Base-by-base conservation (phyloP, 2,797 vertebrate genomes). In the Tadarida brasiliensis region DNA sequence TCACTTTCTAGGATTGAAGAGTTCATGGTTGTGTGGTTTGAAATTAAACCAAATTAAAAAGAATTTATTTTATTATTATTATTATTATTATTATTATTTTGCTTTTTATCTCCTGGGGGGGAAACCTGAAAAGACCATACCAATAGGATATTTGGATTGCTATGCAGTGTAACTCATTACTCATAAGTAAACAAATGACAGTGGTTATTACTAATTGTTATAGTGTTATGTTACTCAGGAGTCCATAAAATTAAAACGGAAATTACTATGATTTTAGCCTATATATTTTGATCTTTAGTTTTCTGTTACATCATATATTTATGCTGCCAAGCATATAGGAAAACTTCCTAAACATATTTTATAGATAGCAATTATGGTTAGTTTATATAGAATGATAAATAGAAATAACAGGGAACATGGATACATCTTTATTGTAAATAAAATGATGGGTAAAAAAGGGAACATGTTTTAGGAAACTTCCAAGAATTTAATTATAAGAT, bases 21-120 rank as follows among this genome's bases (percentile, higher is more conserved):
- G 49, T 96, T 97, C 83, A 94, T 96, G 91, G 86, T 82, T 95
- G 74, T 96, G 19, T 94, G 83, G 47, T 95, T 96, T 95, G 65
- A 96, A 97, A 96, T 97, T 97, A 95, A 94, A 96, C 65, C 87
- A 63, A 93, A 33, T 92, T 93, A 30, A 76, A 96, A 95, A 93
- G 59, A 81, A 47, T 61, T 84, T 71, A 89, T 56, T 85, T 81
- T 44, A 44, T 44, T 44, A 44, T 44, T 44, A 44, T 44, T 44
- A 44, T 44, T 44, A 44, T 44, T 39, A 39, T 39, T 44, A 44
- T 44, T 44, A 44, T 44, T 44, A 44, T 44, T 76, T 82, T 57
- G 7, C 77, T 95, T 11, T 85, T 96, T 74, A 44, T 95, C 17
- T 95, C 19, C 49, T 76, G 19, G 35, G 10, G 22, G 20, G 0